Evolutionary conservation across 2,113 vertebrate species (phyloP), one percentile per base, ranked within the genome.

Genomic region (Paracanthobrama guichenoti): DNA sequence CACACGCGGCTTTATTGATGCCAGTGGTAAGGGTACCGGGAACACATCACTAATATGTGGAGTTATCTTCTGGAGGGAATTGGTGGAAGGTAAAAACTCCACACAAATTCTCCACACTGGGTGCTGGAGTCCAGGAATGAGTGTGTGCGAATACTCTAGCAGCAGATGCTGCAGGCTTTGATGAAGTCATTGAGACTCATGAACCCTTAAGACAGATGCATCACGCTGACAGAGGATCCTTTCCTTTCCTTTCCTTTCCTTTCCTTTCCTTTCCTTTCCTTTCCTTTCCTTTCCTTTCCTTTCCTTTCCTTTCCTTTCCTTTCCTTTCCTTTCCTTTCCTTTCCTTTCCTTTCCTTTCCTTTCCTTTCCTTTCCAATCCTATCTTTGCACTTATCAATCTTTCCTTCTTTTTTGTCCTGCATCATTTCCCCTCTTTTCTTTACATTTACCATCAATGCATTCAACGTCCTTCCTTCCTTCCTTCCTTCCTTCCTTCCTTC

Each of bases 121-220:
- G n/a, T 55, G 13, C 16, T 24, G 35, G 22, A 74, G 13, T 71
- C 35, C 35, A 71, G 67, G 67, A 71, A 71, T 71, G 67, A 4
- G 67, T 69, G 64, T 66, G 66, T 87, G 66, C 82, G 64, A 84
- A 87, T 80, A 86, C 79, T 86, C 81, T 39, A 80, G 79, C 59
- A 76, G 81, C 28, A 42, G 67, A 53, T 69, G 74, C 88, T 86
- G 55, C 48, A 73, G 88, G 91, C 88, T 74, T 84, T 79, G 86
- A 84, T 92, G 91, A 92, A 86, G 28, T 2, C 39, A 31, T 35
- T 60, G 60, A 66, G 16, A 90, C 87, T 92, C 92, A 93, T 88
- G 86, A 82, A 87, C 85, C 92, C 84, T n/a, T 80, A 83, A 88
- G 92, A 88, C 89, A 73, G 77, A 69, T 83, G 84, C 88, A 57